Conservation (phyloP, 2,888 invertebrate genomes). For the Orthonevra nobilis region DNA sequence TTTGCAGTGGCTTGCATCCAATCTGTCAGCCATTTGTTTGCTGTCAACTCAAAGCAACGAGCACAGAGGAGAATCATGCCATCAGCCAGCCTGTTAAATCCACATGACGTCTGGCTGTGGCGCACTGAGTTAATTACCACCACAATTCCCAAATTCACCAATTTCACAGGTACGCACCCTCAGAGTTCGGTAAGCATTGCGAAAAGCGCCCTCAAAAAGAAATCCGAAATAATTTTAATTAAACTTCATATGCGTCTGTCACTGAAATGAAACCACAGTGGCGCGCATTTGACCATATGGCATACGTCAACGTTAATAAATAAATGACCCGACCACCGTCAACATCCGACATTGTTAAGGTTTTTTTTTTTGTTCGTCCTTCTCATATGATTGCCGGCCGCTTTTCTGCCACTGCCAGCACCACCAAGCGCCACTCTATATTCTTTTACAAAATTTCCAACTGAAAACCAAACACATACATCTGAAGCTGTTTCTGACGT, state of each 20-base stretch:
- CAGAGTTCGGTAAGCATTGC: too few species aligned
- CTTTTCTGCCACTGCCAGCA: too few species aligned
- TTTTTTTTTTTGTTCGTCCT: background rate
- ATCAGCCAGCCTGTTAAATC: too few species aligned
- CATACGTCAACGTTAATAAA: constrained; percentile 43
- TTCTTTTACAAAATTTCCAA: constrained; percentile 16
- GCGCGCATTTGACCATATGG: background rate
- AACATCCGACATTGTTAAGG: constrained; percentile 2
- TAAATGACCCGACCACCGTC: constrained; percentile 23
- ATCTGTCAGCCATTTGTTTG: too few species aligned
- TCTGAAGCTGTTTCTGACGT: constrained; percentile 48
- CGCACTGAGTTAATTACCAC: constrained; percentile 19
- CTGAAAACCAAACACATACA: constrained; percentile 32
- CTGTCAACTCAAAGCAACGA: too few species aligned
- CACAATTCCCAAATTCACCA: constrained; percentile 5
- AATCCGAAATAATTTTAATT: constrained; percentile 22
- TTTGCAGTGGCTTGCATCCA: too few species aligned
- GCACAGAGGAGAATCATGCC: too few species aligned
- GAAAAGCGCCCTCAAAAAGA: background rate
- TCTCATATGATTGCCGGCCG: constrained; percentile 10
- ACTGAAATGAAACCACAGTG: constrained; percentile 31
- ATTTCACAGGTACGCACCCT: background rate
- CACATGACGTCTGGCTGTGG: constrained; percentile 5
- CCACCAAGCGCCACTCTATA: constrained; percentile 1
- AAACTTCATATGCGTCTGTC: constrained; percentile 39